Percentiles rank a stretch among this genome's conserved stretches.
phyloP scores from a whole-genome alignment of 2,113 vertebrate species.

The Pavo muticus region DNA sequence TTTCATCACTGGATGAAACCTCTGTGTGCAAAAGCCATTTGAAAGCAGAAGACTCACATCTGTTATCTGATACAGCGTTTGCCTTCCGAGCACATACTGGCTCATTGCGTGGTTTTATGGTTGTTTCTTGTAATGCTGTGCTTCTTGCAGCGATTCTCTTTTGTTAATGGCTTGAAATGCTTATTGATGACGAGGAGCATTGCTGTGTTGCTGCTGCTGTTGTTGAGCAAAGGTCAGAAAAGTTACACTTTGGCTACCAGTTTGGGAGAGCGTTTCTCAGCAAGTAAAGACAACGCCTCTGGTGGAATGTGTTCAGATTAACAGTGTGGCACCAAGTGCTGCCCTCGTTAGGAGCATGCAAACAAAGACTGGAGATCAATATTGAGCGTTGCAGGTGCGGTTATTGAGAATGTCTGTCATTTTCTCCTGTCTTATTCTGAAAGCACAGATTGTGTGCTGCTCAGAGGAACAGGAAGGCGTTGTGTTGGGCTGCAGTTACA shows the following conservation, averaged over 20 bases:
- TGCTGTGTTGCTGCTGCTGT: constrained; percentile 20
- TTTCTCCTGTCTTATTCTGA: not conserved
- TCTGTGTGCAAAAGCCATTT: not conserved
- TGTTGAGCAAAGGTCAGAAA: not conserved
- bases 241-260: constrained; percentile 24
- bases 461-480: not conserved
- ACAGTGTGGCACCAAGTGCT: not conserved
- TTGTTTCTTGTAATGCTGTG: not conserved
- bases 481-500: rapidly evolving
- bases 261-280: not conserved
- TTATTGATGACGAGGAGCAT: not conserved
- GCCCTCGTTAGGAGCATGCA: not conserved
- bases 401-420: not conserved
- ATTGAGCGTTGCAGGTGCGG: not conserved
- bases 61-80: constrained; percentile 5
- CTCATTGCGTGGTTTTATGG: constrained; percentile 1
- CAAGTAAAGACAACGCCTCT: not conserved
- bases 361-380: not conserved
- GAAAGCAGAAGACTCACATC: not conserved
- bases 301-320: not conserved
- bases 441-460: not conserved
- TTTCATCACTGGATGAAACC: not conserved
- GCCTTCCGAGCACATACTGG: not conserved
- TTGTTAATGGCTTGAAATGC: not conserved
- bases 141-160: not conserved